Evolutionary conservation across 2,888 invertebrate genomes (phyloP), one percentile per base, ranked within the genome.

Genomic region (Gnatocerus cornutus): DNA sequence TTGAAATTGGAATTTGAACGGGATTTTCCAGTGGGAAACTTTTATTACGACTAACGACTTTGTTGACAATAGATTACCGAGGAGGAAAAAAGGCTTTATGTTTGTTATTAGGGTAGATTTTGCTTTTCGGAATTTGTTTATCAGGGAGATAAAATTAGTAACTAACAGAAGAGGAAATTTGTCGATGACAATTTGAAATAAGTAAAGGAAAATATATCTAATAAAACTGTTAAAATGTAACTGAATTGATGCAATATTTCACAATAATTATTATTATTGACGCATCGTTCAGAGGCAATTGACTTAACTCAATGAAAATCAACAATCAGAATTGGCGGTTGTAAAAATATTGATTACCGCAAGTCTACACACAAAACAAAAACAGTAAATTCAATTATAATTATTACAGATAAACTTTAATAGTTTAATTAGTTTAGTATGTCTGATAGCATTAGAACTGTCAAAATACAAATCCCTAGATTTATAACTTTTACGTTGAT

Each of bases 31-130:
- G 70, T 64, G 61, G 72, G 53, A 62, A 76, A 76, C 63, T 74
- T 74, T 71, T 75, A 76, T 73, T 76, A 74, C 73, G 64, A 75
- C 71, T 74, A 76, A 77, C 76, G 74, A 76, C 58, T 75, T 69
- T 68, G 68, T 71, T 71, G 69, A 68, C 56, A 64, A 69, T 63
- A 56, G 56, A 37, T 63, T 68, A 59, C 21, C 30, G 50, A 56
- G 41, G 58, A 43, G 41, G 50, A 10, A 48, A 66, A 39, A 48
- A 7, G n/a, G 33, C 3, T 33, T 33, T 33, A 7, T n/a, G n/a
- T n/a, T 33, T 33, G n/a, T 33, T 33, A 33, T 33, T 6, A 33
- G 33, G 2, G 33, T 33, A 33, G 33, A 33, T 9, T 33, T 33
- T 33, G 2, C 2, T 4, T 21, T 21, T 21, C 4, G 1, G 21